Evolutionary conservation across 2,113 vertebrate genomes (phyloP).

Genomic region (Podarcis raffonei): DNA sequence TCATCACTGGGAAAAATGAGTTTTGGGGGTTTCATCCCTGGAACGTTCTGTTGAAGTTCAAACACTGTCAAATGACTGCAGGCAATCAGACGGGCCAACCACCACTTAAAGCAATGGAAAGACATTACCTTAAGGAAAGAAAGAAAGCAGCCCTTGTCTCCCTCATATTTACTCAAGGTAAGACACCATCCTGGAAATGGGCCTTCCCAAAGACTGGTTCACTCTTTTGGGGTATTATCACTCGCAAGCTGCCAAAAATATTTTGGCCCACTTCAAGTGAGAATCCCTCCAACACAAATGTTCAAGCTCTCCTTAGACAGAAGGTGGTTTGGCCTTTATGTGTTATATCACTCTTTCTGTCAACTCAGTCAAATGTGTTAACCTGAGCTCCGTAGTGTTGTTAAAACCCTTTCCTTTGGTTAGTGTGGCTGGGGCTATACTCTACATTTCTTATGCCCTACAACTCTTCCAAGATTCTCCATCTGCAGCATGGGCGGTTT

Average conservation of each 20-base stretch:
- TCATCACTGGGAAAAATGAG: neutral
- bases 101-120: neutral
- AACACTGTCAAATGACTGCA: neutral
- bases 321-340: neutral
- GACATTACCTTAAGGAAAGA: no score
- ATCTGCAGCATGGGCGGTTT: slow-evolving; percentile 25
- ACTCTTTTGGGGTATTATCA: no score
- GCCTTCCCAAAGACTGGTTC: no score
- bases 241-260: neutral
- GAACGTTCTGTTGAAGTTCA: neutral
- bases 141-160: no score
- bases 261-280: neutral
- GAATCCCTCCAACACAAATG: neutral
- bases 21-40: neutral
- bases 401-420: neutral
- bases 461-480: neutral
- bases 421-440: neutral
- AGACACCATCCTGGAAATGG: no score
- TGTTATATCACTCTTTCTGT: no score
- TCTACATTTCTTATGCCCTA: slow-evolving; percentile 21
- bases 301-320: neutral
- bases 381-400: neutral
- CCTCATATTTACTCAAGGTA: no score
- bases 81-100: neutral
- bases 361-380: slow-evolving; percentile 35